Evolutionary conservation across 2,797 vertebrate species (phyloP).

Genomic region (Chelonia mydas): DNA sequence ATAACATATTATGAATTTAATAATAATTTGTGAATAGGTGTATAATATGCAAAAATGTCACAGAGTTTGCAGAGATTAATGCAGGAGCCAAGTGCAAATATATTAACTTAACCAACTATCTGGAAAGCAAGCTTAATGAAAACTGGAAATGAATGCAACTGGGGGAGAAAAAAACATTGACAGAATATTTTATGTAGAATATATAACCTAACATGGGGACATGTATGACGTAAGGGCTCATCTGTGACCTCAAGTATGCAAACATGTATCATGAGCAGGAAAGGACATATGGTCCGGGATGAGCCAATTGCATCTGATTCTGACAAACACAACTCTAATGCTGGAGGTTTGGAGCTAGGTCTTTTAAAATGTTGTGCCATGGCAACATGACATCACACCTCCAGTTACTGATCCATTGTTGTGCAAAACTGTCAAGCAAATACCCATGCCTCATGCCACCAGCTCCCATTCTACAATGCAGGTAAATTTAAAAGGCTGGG

Average conservation of each 20-base stretch:
- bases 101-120: conserved; percentile 61
- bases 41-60: conserved; percentile 45
- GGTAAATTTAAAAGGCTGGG: neutral
- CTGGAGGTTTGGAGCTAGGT: neutral
- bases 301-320: neutral
- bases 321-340: neutral
- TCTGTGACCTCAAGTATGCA: neutral
- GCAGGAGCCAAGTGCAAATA: conserved; percentile 59
- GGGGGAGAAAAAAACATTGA: conserved; percentile 18
- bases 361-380: neutral
- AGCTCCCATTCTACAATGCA: neutral
- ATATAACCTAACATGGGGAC: neutral
- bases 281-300: neutral
- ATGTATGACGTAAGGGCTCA: neutral
- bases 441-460: neutral
- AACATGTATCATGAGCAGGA: neutral
- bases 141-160: conserved; percentile 32
- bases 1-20: conserved; percentile 15
- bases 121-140: conserved; percentile 65
- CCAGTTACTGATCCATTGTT: rapidly evolving
- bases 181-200: neutral
- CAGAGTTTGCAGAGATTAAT: conserved; percentile 62
- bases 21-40: conserved; percentile 57
- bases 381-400: neutral
- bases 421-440: neutral